Evolutionary conservation across 2,797 vertebrate species (phyloP).

Genomic region (Rhynchotus rufescens): DNA sequence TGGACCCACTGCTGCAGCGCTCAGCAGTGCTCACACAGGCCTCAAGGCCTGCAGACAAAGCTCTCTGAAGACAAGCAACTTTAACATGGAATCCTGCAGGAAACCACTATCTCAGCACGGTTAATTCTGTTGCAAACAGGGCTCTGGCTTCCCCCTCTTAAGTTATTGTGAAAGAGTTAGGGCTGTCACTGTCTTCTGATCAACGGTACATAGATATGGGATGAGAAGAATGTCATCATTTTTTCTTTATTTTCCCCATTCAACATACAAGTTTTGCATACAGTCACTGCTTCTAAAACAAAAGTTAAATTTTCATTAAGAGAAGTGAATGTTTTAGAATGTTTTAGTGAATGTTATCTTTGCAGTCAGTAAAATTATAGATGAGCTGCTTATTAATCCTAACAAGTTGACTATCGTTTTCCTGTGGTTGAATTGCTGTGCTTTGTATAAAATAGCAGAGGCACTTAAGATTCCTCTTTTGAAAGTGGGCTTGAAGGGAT

Average conservation of each 20-base stretch:
- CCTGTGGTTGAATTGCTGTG: background rate
- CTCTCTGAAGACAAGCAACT: fast-evolving
- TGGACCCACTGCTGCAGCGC: background rate
- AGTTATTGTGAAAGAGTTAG: background rate
- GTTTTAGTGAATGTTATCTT: too few relatives aligned
- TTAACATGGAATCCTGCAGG: background rate
- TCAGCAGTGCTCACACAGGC: background rate
- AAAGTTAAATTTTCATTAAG: background rate
- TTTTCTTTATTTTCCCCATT: background rate
- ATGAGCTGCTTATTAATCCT: background rate
- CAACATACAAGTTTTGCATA: background rate
- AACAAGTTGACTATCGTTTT: background rate
- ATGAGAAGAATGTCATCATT: background rate
- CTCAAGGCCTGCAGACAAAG: fast-evolving
- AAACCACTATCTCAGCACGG: fast-evolving
- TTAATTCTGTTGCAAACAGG: fast-evolving
- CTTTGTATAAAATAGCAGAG: background rate
- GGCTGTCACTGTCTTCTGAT: background rate
- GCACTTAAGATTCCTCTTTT: background rate
- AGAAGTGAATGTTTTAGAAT: background rate
- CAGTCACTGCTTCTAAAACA: background rate
- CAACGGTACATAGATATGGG: background rate
- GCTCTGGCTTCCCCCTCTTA: background rate
- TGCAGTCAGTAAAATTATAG: background rate
- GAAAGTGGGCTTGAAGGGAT: background rate